Base-by-base conservation (phyloP, 2,113 vertebrate species). In the Corvus moneduloides region DNA sequence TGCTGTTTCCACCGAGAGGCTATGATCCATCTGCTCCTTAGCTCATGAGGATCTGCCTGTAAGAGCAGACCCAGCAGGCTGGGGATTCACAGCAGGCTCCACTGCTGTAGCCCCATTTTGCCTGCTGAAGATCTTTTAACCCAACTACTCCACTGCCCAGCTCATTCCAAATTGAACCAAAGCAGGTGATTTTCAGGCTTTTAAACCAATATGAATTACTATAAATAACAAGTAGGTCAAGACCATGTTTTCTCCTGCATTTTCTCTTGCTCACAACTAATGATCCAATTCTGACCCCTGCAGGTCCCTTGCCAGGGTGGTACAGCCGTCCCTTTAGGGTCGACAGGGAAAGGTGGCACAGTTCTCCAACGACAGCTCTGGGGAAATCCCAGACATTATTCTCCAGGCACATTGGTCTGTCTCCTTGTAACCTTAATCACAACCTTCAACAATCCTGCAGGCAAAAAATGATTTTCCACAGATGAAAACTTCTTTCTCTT, bases 211-310 rank as follows among this genome's bases (percentile, higher is more conserved):
- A 54, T 1, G 7, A 52, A 80, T 51, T 76, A 68, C 52, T 72
- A 33, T 20, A 88, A 94, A 46, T 39, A 92, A 39, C 49, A 80
- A 85, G 59, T 27, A 68, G 63, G 51, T 78, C 81, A 76, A 84
- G 41, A 73, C 4, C 73, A 39, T 10, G 2, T 51, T 75, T 30
- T 7, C 85, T 44, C n/a, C 28, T 51, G 30, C n/a, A 30, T 63
- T 58, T 93, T 71, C 54, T 56, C 55, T 69, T 4, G 7, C 73
- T 62, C 71, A 77, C 41, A 87, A 61, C 27, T 56, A 51, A 64
- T 5, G 7, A 78, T 30, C n/a, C 54, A 66, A 55, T 59, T 13
- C 68, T 37, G 56, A 83, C 19, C 63, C 59, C 64, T 52, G 55
- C 41, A 59, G 64, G 82, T 84, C 41, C 30, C 64, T 52, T 0